These are phyloP conservation scores for Pelodytes ibericus DNA, from an alignment of 2,797 vertebrate genomes.

Conservation along the genomic window DNA sequence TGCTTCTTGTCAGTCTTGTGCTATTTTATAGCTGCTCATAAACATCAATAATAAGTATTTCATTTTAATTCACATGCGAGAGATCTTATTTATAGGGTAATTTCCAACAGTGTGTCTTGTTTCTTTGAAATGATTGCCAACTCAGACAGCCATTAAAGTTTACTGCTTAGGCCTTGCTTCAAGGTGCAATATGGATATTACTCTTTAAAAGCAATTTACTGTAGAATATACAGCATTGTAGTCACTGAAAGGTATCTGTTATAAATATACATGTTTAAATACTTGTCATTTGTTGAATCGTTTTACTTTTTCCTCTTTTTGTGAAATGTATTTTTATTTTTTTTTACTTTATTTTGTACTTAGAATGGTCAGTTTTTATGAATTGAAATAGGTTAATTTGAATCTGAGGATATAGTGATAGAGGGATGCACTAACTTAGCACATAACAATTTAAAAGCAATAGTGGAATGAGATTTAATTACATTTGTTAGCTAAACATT, in stretches of 20 bases:
- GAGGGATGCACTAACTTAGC: too few relatives aligned
- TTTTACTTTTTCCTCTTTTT: too few relatives aligned
- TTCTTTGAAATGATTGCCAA: conserved; percentile 76
- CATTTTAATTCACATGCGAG: conserved; percentile 78
- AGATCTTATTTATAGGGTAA: conserved; percentile 78
- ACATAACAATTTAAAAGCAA: too few relatives aligned
- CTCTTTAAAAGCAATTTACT: conserved; percentile 69
- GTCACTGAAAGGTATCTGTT: not conserved
- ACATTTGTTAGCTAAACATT: too few relatives aligned
- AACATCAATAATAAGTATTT: conserved; percentile 78
- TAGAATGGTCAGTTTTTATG: too few relatives aligned
- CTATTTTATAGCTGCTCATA: conserved; percentile 67
- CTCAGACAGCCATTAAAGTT: conserved; percentile 74
- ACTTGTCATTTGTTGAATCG: too few relatives aligned
- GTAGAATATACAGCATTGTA: not conserved
- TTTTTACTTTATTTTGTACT: too few relatives aligned
- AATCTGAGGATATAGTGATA: too few relatives aligned
- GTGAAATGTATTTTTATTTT: too few relatives aligned
- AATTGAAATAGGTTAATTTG: too few relatives aligned
- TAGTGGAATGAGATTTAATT: too few relatives aligned
- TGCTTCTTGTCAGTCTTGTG: conserved; percentile 62
- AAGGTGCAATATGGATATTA: conserved; percentile 74
- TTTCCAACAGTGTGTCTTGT: conserved; percentile 74
- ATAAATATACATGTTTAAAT: not conserved
- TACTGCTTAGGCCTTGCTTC: conserved; percentile 75